Evolutionary conservation across 2,888 invertebrate species (phyloP).

Genomic region (Lepidocyrtoides sp.): DNA sequence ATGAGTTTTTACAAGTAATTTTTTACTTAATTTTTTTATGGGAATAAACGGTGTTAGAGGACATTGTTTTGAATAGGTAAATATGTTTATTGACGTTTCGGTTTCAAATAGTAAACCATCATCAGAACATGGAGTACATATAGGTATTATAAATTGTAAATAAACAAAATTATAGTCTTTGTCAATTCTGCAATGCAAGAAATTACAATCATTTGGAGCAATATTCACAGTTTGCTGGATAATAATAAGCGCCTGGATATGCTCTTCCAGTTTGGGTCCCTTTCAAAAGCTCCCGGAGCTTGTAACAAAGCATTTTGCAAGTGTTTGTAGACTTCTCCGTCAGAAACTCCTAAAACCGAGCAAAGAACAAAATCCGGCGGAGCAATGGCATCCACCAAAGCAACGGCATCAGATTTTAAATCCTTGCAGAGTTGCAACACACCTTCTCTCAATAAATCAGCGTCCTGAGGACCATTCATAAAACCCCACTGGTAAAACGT

Average conservation of each 20-base stretch:
- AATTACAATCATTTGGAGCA: not conserved
- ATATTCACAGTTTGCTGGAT: slow-evolving; percentile 38
- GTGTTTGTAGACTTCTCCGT: slow-evolving; percentile 94
- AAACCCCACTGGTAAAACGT: slow-evolving; percentile 90
- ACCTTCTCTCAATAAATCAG: slow-evolving; percentile 89
- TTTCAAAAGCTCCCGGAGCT: slow-evolving; percentile 89
- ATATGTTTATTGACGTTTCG: no score
- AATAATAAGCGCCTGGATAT: slow-evolving; percentile 10
- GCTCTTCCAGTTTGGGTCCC: slow-evolving; percentile 94
- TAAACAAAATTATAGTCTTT: no score
- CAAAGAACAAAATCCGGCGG: slow-evolving; percentile 92
- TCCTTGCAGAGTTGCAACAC: slow-evolving; percentile 91
- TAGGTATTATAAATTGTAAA: no score
- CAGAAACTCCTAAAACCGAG: slow-evolving; percentile 94
- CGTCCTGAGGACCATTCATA: slow-evolving; percentile 88
- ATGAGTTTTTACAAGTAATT: no score
- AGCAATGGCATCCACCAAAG: slow-evolving; percentile 94
- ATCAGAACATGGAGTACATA: no score
- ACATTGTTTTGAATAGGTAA: no score
- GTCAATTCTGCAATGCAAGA: not conserved
- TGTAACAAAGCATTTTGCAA: slow-evolving; percentile 90
- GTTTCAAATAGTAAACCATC: no score
- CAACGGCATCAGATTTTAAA: slow-evolving; percentile 92
- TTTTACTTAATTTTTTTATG: no score
- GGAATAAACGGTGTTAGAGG: no score